phyloP scores from a whole-genome alignment of 2,888 invertebrate species.

The Trichogramma dendrolimi region DNA sequence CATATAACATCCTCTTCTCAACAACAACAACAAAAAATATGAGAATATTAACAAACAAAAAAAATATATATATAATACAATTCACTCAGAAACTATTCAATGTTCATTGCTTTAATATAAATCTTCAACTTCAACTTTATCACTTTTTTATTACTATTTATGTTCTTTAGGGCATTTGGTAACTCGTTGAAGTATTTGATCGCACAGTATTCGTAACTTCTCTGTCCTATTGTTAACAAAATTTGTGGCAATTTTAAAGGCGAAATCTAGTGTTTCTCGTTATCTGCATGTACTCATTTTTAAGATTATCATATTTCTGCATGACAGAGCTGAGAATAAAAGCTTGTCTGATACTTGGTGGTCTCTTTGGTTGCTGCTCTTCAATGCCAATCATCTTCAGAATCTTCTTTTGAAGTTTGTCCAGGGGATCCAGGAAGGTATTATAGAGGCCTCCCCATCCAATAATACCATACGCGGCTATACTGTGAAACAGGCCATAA shows the following conservation, averaged over 20 bases:
- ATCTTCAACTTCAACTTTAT: constrained; percentile 5
- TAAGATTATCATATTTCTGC: background rate
- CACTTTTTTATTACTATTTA: background rate
- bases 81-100: too few species aligned
- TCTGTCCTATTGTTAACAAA: constrained; percentile 10
- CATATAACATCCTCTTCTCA: too few species aligned
- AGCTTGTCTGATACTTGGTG: constrained; percentile 1
- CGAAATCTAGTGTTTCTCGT: background rate
- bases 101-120: too few species aligned
- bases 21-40: too few species aligned
- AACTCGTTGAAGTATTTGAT: constrained; percentile 3
- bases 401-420: constrained; percentile 1
- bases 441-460: constrained; percentile 7
- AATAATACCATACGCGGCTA: constrained; percentile 2
- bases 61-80: too few species aligned
- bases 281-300: background rate
- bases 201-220: constrained; percentile 8
- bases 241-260: constrained; percentile 1
- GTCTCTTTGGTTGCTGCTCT: background rate
- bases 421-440: background rate
- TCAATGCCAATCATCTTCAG: constrained; percentile 4
- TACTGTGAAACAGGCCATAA: constrained; percentile 2
- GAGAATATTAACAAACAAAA: too few species aligned
- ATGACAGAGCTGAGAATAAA: constrained; percentile 5
- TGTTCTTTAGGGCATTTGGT: constrained; percentile 11